Base-by-base conservation (phyloP, 2,797 vertebrate species). In the Smutsia gigantea region DNA sequence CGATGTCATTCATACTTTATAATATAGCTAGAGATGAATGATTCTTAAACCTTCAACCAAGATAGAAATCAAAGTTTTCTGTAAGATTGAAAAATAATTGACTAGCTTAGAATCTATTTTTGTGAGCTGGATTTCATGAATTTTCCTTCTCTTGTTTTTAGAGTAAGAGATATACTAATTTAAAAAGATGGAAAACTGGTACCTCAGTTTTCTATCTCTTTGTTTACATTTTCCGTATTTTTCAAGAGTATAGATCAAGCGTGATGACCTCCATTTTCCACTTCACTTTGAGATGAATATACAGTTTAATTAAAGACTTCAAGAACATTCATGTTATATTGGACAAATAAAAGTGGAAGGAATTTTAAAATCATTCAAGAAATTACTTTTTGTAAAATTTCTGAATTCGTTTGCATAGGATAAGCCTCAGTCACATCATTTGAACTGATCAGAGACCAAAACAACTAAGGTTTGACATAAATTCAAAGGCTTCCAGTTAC, bases 281-380 rank as follows among this genome's bases (percentile, higher is more conserved):
- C 15, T 64, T 92, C 69, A 63, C 72, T 85, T 94, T 90, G 63
- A 86, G 63, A 78, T 68, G 27, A 85, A 31, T 63, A 87, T 63
- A 31, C 57, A 88, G 19, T 77, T 94, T 94, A 90, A 88, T 69
- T 42, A 93, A 96, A 96, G 63, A 66, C 29, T 88, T 93, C 57
- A 94, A 75, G 74, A 94, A 75, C n/a, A 55, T 90, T 92, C 27
- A 78, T 66, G 61, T 66, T 87, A 82, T 51, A 79, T 1, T 85
- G 84, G 46, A 81, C 64, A 96, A 97, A 72, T 72, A 7, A 68
- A 75, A 92, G n/a, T 78, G 66, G 69, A 95, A 97, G 87, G 51
- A 64, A 93, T 92, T 93, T 93, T 74, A 51, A 88, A 87, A 86
- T 87, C 59, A 64, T 94, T 92, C 31, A 79, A 97, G 90, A 97